Evolutionary conservation across 1,140 invertebrate genomes (phyloP).

Genomic region (Trichonephila clavata): DNA sequence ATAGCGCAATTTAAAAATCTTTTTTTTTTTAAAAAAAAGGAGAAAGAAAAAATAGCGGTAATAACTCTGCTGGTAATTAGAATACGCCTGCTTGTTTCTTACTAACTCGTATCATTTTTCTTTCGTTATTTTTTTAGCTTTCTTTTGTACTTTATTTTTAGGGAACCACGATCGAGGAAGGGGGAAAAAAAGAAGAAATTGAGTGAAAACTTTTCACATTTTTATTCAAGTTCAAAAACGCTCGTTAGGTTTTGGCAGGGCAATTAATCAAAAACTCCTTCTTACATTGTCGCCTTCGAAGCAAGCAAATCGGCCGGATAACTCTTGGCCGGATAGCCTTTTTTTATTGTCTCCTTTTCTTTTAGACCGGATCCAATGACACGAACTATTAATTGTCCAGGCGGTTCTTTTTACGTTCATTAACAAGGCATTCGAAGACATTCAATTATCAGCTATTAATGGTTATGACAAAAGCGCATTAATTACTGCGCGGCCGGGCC

Average conservation of each 20-base stretch:
- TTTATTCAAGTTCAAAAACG: constrained; percentile 41
- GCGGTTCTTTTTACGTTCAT: constrained; percentile 12
- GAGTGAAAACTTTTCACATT: constrained; percentile 36
- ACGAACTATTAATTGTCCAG: constrained; percentile 52
- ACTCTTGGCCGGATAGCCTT: background rate
- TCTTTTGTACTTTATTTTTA: constrained; percentile 14
- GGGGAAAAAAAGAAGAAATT: background rate
- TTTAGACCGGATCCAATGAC: constrained; percentile 47
- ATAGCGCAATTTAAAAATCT: constrained; percentile 22
- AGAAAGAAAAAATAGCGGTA: background rate
- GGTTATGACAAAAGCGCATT: constrained; percentile 68
- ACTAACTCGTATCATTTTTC: constrained; percentile 48
- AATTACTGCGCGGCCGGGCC: constrained; percentile 39
- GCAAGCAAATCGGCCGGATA: constrained; percentile 2
- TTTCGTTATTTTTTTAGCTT: background rate
- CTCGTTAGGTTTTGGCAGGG: constrained; percentile 46
- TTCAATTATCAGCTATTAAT: constrained; percentile 72
- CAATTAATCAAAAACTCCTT: constrained; percentile 66
- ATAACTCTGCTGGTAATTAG: constrained; percentile 53
- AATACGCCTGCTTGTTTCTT: constrained; percentile 45
- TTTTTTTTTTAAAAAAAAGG: background rate
- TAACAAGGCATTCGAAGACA: constrained; percentile 34
- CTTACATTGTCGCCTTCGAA: background rate
- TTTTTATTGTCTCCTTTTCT: background rate
- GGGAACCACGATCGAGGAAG: background rate